Conservation (phyloP, 2,113 vertebrate species). For the Xiphophorus couchianus region DNA sequence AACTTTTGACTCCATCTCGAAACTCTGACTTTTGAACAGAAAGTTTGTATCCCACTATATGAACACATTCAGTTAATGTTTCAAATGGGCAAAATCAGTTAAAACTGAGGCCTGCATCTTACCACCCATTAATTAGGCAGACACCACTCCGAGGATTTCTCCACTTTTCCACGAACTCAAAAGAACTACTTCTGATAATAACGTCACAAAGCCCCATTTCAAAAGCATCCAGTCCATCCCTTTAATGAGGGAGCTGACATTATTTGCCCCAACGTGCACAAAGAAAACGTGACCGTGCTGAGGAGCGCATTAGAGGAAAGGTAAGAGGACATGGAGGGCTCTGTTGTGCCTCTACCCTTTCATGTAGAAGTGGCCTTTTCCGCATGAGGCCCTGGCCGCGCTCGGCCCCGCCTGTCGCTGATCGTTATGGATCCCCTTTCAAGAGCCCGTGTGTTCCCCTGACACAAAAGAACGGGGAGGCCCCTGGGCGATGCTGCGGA, state of each 20-base stretch:
- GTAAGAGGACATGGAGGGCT: slow-evolving; percentile 54
- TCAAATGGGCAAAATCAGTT: neutral
- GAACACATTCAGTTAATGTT: neutral
- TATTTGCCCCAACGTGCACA: slow-evolving; percentile 42
- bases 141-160: neutral
- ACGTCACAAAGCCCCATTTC: neutral
- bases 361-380: slow-evolving; percentile 73
- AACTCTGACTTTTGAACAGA: neutral
- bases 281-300: slow-evolving; percentile 48
- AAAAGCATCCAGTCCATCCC: neutral
- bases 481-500: slow-evolving; percentile 62
- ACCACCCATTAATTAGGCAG: neutral
- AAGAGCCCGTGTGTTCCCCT: slow-evolving; percentile 61
- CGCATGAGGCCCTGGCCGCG: slow-evolving; percentile 41
- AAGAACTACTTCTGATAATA: neutral
- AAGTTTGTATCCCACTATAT: neutral
- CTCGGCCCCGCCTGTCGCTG: slow-evolving; percentile 70
- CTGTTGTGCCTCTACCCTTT: slow-evolving; percentile 61
- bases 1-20: neutral
- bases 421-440: slow-evolving; percentile 74
- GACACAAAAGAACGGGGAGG: slow-evolving; percentile 66
- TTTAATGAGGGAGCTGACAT: slow-evolving; percentile 53
- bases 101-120: neutral
- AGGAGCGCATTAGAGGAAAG: slow-evolving; percentile 38
- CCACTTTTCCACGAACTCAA: neutral